These are phyloP conservation scores for Tetropium fuscum DNA, from an alignment of 2,888 invertebrate species.

Conservation along the genomic window DNA sequence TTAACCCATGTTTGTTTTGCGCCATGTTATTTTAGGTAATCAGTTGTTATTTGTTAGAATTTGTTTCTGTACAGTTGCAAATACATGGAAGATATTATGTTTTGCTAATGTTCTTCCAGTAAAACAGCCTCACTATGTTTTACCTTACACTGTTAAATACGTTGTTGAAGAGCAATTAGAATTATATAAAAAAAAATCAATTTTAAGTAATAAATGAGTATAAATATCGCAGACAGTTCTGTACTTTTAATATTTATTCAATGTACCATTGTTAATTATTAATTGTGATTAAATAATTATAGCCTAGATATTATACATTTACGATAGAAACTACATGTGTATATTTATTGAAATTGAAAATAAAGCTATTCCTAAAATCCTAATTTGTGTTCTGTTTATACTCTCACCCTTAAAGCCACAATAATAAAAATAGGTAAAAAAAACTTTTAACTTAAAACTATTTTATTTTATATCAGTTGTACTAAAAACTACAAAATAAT, in stretches of 20 bases:
- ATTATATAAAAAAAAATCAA: conserved; percentile 28
- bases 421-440: too few species aligned
- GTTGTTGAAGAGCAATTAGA: conserved; percentile 29
- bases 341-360: conserved; percentile 44
- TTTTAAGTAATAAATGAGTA: conserved; percentile 35
- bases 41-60: conserved; percentile 9
- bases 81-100: not conserved
- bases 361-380: conserved; percentile 41
- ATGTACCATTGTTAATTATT: conserved; percentile 46
- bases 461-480: too few species aligned
- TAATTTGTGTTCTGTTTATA: too few species aligned
- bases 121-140: not conserved
- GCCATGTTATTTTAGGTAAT: conserved; percentile 8
- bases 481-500: too few species aligned
- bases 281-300: conserved; percentile 43
- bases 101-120: conserved; percentile 21
- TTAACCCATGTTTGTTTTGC: conserved; percentile 14
- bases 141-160: conserved; percentile 23
- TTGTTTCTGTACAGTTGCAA: conserved; percentile 5
- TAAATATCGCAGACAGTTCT: conserved; percentile 37
- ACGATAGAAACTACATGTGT: conserved; percentile 35
- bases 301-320: conserved; percentile 46
- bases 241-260: conserved; percentile 52
- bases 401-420: too few species aligned
- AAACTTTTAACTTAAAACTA: too few species aligned